Conservation (phyloP, 2,797 vertebrate species). For the Crax fasciolata region DNA sequence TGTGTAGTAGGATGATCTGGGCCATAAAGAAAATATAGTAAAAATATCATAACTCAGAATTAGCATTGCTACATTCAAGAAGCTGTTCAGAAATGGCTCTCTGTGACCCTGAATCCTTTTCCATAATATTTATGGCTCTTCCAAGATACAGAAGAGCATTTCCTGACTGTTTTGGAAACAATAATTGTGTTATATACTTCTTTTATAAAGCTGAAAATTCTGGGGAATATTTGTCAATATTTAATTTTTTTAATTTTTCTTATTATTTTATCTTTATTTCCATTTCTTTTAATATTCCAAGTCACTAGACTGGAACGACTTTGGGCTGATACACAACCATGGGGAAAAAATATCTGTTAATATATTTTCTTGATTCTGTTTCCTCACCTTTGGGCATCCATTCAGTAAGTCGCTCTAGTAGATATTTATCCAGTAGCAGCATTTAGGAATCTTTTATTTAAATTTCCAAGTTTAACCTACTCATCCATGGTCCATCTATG, state of each 20-base stretch:
- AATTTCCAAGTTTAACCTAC: background rate
- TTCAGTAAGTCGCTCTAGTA: background rate
- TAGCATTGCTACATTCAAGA: background rate
- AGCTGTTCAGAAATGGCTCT: background rate
- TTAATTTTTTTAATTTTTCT: background rate
- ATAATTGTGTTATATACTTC: background rate
- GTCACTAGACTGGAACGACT: background rate
- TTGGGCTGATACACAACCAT: background rate
- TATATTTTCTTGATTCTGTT: background rate
- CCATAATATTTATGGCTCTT: background rate
- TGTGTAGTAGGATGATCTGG: background rate
- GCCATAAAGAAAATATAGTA: background rate
- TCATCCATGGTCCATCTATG: background rate
- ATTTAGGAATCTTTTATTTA: background rate
- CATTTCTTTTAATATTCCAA: background rate
- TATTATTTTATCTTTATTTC: background rate
- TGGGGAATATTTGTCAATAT: background rate
- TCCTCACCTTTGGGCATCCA: background rate
- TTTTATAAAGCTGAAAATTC: background rate
- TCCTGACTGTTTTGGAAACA: background rate
- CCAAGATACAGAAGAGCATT: background rate
- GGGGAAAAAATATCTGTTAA: background rate
- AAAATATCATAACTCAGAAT: background rate
- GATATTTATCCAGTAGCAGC: background rate
- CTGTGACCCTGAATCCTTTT: background rate